Conservation (phyloP, 2,113 vertebrate genomes). For the Prionailurus viverrinus region DNA sequence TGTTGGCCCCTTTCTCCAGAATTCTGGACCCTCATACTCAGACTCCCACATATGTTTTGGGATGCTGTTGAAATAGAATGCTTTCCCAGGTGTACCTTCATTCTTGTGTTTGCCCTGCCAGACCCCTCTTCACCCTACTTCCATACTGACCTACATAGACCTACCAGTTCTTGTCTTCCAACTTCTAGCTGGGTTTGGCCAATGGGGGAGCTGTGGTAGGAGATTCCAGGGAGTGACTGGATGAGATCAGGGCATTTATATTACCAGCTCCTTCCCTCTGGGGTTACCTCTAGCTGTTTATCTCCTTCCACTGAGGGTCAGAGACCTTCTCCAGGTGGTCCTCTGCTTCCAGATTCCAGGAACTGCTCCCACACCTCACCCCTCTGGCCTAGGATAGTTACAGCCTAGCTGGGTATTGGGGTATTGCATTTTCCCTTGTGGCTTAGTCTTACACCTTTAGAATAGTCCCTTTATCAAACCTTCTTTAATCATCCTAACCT, state of each 20-base stretch:
- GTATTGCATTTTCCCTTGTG: neutral
- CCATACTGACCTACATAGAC: neutral
- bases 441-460: neutral
- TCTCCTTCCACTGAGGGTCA: neutral
- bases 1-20: neutral
- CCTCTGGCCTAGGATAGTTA: neutral
- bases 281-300: neutral
- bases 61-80: neutral
- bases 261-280: neutral
- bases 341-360: neutral
- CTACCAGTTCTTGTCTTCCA: neutral
- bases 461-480: neutral
- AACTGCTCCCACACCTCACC: neutral
- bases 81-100: neutral
- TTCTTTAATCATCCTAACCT: neutral
- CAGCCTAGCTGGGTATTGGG: neutral
- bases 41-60: neutral
- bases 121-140: neutral
- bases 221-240: neutral
- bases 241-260: neutral
- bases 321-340: neutral
- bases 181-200: neutral
- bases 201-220: neutral
- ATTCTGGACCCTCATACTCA: neutral
- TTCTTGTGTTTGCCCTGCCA: neutral